Base-by-base conservation (phyloP, 2,888 invertebrate genomes). In the Xylota segnis region DNA sequence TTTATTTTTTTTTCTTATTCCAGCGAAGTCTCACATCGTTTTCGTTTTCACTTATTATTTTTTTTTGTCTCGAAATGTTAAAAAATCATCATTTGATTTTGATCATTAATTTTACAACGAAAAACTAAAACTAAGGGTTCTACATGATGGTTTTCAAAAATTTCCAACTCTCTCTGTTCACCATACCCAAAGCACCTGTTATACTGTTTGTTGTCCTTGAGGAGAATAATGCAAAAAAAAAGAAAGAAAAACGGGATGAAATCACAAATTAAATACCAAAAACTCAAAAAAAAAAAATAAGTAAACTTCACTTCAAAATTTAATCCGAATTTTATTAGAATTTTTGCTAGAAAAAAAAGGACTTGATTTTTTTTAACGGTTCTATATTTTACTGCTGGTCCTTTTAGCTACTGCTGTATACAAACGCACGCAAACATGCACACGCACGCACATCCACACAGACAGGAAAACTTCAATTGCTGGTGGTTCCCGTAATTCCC, bases 181-280 rank as follows among this genome's bases (percentile, higher is more conserved):
- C 63, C 79, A 70, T 70, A 65, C 70, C 79, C 75, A 71, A 81
- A 81, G 79, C 84, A 84, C 81, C 81, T 84, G 84, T 84, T 84
- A 84, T 84, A 84, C 84, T 81, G 84, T 84, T 84, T 84, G 84
- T 81, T 84, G 84, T 84, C 84, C 84, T 84, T 84, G 81, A 84
- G 65, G 37, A 23, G 23, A 61, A 61, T 63, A 72, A 56, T 78
- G n/a, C n/a, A n/a, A n/a, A n/a, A n/a, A 37, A 74, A 56, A 68
- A 65, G 16, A 59, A 43, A 18, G 32, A 43, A 9, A 81, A 78
- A 72, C 66, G 14, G 10, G 32, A 58, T 5, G 29, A 32, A 72
- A 43, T 34, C n/a, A 27, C 2, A 58, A 32, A 34, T 27, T 9
- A 52, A 59, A 23, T 10, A 23, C 23, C 23, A 23, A 23, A 23